These are phyloP conservation scores for Gymnocephalus cernua DNA, from an alignment of 2,113 vertebrate genomes.

Conservation along the genomic window DNA sequence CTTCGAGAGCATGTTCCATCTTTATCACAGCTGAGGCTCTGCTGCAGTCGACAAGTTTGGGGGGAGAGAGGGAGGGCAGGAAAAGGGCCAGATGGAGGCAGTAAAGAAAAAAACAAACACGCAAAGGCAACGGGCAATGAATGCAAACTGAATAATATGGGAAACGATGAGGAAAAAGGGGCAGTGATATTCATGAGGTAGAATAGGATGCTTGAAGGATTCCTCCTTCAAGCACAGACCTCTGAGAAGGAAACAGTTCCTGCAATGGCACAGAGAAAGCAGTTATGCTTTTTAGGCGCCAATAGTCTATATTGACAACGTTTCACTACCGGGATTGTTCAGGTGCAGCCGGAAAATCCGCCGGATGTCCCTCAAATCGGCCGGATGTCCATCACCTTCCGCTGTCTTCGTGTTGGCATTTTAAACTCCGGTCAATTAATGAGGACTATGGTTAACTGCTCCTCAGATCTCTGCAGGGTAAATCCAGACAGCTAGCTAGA, in stretches of 20 bases:
- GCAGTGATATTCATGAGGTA: constrained; percentile 1
- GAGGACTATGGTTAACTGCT: too few species aligned
- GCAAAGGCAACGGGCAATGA: neutral
- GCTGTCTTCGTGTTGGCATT: too few species aligned
- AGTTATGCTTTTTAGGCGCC: neutral
- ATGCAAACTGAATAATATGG: constrained; percentile 19
- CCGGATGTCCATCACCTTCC: too few species aligned
- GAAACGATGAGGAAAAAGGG: constrained; percentile 5
- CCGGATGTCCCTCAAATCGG: too few species aligned
- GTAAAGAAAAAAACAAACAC: neutral
- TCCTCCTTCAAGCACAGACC: neutral
- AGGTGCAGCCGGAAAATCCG: too few species aligned
- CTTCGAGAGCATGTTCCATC: constrained; percentile 77
- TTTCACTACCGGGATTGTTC: too few species aligned
- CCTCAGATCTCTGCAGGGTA: too few species aligned
- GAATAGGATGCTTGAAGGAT: neutral
- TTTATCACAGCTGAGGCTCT: constrained; percentile 79
- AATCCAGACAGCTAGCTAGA: too few species aligned
- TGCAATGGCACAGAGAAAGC: neutral
- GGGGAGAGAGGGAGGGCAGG: neutral
- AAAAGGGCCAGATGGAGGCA: constrained; percentile 40
- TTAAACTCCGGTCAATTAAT: too few species aligned
- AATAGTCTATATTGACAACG: neutral
- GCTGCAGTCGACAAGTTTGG: constrained; percentile 55
- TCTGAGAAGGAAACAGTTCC: neutral